Conservation (phyloP, 2,797 vertebrate genomes). For the Staurois parvus region DNA sequence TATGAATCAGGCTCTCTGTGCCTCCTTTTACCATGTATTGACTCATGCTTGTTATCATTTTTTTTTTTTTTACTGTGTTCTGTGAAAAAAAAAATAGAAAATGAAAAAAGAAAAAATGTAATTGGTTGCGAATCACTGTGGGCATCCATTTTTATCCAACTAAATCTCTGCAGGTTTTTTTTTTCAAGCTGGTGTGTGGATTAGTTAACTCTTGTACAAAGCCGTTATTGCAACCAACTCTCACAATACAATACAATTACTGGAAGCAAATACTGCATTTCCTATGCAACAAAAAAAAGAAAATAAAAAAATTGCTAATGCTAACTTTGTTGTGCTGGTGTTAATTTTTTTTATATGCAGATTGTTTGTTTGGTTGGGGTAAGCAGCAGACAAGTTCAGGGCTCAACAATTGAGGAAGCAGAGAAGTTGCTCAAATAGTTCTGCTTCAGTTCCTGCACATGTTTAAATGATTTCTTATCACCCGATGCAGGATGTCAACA, state of each 20-base stretch:
- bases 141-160: constrained; percentile 86
- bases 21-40: constrained; percentile 86
- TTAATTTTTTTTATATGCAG: constrained; percentile 43
- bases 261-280: constrained; percentile 99
- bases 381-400: background rate
- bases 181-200: constrained; percentile 88
- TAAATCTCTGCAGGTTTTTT: constrained; percentile 84
- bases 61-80: constrained; percentile 81
- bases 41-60: constrained; percentile 82
- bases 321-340: constrained; percentile 76
- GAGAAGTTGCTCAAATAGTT: background rate
- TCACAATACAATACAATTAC: constrained; percentile 94
- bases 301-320: constrained; percentile 97
- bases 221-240: constrained; percentile 92
- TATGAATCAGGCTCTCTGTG: constrained; percentile 84
- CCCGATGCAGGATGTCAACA: background rate
- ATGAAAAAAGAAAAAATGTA: constrained; percentile 73
- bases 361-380: background rate
- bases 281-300: constrained; percentile 98
- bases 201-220: constrained; percentile 88
- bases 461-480: background rate
- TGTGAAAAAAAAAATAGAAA: constrained; percentile 73
- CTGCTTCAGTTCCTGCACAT: background rate
- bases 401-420: background rate
- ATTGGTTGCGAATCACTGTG: constrained; percentile 89